Percentiles rank a stretch among this genome's conserved stretches.
Evolutionary conservation across 2,888 invertebrate genomes (phyloP).

Genomic region (Cepaea hortensis): DNA sequence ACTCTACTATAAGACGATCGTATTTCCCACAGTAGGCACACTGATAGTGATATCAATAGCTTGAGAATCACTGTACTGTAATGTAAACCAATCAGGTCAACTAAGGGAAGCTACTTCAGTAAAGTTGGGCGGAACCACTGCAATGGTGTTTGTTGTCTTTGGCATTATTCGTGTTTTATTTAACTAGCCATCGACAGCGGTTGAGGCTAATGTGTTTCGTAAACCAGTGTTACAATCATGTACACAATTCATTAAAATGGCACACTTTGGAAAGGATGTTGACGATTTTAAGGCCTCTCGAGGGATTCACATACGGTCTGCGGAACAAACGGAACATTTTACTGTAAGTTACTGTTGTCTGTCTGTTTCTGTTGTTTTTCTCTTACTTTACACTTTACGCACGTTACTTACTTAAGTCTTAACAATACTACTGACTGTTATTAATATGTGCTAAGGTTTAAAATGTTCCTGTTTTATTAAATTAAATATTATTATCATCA

Average conservation of each 20-base stretch:
- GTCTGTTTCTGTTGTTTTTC: too few relatives aligned
- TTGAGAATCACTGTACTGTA: too few relatives aligned
- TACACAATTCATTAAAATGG: constrained; percentile 58
- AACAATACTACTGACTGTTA: too few relatives aligned
- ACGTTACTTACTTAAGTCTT: too few relatives aligned
- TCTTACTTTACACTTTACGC: too few relatives aligned
- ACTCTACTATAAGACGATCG: too few relatives aligned
- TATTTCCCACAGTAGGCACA: too few relatives aligned
- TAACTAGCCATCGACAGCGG: neutral
- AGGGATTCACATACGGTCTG: constrained; percentile 63
- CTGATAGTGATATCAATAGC: too few relatives aligned
- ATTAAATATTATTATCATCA: too few relatives aligned
- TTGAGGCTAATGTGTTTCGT: neutral
- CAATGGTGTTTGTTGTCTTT: neutral
- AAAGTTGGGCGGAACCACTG: constrained; percentile 14
- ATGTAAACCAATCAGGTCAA: neutral
- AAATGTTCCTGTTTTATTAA: too few relatives aligned
- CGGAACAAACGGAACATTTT: constrained; percentile 68
- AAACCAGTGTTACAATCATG: neutral
- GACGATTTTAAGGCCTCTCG: constrained; percentile 66
- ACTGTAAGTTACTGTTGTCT: constrained; percentile 60
- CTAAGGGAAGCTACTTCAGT: constrained; percentile 16
- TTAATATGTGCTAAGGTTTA: too few relatives aligned
- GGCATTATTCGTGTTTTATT: neutral
- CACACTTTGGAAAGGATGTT: constrained; percentile 70